Base-by-base conservation (phyloP, 2,888 invertebrate genomes). In the Andrena bucephala region DNA sequence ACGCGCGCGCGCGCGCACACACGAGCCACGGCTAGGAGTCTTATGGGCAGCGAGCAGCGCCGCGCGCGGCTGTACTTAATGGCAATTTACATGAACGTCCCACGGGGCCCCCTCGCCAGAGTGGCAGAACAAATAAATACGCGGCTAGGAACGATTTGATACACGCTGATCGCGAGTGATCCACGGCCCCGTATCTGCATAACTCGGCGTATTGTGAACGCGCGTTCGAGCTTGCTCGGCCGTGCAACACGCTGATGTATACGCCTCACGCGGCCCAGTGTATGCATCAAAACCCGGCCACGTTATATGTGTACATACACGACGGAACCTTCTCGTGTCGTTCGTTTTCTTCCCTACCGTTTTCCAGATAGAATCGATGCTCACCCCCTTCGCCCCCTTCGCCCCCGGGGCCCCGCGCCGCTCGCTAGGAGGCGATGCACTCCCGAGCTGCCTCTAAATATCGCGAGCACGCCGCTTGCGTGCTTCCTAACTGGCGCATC, bases 31-130 rank as follows among this genome's bases (percentile, higher is more conserved):
- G 42, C 42, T 42, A 42, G 20, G 66, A 59, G 60, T 65, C 73
- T 82, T 70, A 48, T 48, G 73, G 75, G 66, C 20, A 29, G 20
- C 20, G 20, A 62, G 63, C 76, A 77, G 65, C 10, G 57, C 24
- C 27, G 57, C 73, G 69, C 68, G 69, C 66, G 67, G 20, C 73
- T 42, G 74, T 72, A 65, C 81, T 42, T 82, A 79, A 78, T 83
- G 85, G 80, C 84, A 83, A 87, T 85, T 86, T 84, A 86, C 86
- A 84, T 83, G 86, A 77, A 52, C 81, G 82, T 85, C 85, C 85
- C 88, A 85, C 83, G 86, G 76, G 79, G 72, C 63, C 75, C 42
- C 59, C 66, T 48, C 70, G 36, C 69, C 57, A 62, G 78, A 75
- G 62, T 63, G 81, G 70, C 77, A 75, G 80, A 76, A 85, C 71